These are phyloP conservation scores for Eurystomus glaucurus DNA, from an alignment of 2,797 vertebrate species.

Conservation along the genomic window DNA sequence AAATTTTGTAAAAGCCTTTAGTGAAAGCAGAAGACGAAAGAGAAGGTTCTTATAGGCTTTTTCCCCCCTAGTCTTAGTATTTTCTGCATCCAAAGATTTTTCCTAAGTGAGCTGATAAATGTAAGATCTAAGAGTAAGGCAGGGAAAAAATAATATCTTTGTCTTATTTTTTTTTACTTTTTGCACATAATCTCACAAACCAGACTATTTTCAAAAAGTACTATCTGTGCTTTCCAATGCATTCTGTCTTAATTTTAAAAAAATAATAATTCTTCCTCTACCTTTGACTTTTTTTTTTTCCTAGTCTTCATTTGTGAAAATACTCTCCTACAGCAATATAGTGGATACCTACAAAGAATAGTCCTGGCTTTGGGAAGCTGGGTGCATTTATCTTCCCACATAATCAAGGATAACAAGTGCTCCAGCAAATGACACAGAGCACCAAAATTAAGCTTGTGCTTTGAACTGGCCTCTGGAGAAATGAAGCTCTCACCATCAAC, in stretches of 20 bases:
- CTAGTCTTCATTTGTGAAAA: background rate
- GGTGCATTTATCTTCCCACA: background rate
- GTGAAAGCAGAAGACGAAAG: background rate
- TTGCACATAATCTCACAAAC: background rate
- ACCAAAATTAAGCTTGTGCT: background rate
- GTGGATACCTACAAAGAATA: background rate
- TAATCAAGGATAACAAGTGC: background rate
- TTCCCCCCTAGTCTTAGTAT: fast-evolving
- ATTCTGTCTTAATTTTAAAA: background rate
- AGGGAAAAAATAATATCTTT: fast-evolving
- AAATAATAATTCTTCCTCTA: background rate
- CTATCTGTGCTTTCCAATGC: fast-evolving
- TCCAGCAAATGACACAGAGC: background rate
- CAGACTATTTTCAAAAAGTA: background rate
- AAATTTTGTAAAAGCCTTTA: background rate
- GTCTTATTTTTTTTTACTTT: background rate
- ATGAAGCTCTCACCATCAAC: background rate
- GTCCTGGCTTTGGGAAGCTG: background rate
- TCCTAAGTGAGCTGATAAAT: background rate
- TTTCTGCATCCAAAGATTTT: background rate
- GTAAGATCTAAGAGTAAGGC: background rate
- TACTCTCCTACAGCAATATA: background rate
- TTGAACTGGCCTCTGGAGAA: background rate
- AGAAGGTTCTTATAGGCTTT: background rate
- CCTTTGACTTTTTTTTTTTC: background rate